Percentiles rank a stretch among this genome's conserved stretches.
Evolutionary conservation across 2,113 vertebrate genomes (phyloP).

Genomic region (Ranitomeya variabilis): DNA sequence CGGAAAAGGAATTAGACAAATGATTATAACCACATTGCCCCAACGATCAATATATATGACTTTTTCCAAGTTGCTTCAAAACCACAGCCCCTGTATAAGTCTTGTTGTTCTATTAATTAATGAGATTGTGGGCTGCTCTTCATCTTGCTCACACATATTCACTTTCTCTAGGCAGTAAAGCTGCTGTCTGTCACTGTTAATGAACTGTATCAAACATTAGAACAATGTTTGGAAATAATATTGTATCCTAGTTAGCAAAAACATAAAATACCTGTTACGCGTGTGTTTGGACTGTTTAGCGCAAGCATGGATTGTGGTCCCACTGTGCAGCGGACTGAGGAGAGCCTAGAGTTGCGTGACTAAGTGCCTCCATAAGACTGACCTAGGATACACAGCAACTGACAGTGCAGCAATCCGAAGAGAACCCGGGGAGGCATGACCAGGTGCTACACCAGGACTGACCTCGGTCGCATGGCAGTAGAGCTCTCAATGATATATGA

Average conservation of each 20-base stretch:
- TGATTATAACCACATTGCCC: conserved; percentile 41
- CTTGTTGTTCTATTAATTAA: conserved; percentile 28
- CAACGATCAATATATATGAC: conserved; percentile 39
- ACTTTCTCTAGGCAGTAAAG: background rate
- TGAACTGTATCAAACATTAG: background rate
- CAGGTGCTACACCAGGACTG: too few species aligned
- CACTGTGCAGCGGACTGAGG: too few species aligned
- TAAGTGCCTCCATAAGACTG: too few species aligned
- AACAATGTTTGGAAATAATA: background rate
- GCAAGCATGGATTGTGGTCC: too few species aligned
- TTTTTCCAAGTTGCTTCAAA: conserved; percentile 36
- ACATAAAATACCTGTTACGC: too few species aligned
- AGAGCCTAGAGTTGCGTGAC: too few species aligned
- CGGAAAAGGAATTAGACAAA: conserved; percentile 20
- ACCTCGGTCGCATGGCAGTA: too few species aligned
- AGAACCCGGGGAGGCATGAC: too few species aligned
- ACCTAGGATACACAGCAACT: too few species aligned
- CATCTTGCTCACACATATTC: background rate
- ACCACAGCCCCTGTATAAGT: conserved; percentile 22
- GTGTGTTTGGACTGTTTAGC: too few species aligned
- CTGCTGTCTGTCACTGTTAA: background rate
- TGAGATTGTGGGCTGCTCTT: conserved; percentile 18
- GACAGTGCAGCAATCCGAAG: too few species aligned
- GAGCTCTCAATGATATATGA: too few species aligned
- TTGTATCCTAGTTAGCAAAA: background rate